These are phyloP conservation scores for Gymnocheta viridis DNA, from an alignment of 2,888 invertebrate genomes.

Conservation along the genomic window DNA sequence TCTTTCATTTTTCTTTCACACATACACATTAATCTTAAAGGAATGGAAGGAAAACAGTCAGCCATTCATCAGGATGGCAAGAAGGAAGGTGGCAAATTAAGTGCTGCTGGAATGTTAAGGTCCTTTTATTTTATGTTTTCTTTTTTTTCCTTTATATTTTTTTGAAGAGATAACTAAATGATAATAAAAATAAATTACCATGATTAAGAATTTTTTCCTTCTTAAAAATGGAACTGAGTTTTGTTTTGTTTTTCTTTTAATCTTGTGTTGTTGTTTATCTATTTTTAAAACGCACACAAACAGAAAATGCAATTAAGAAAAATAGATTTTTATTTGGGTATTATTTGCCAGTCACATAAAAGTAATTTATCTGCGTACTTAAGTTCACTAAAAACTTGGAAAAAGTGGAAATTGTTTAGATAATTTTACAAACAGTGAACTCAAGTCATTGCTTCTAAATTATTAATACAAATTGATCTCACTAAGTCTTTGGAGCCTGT, in stretches of 20 bases:
- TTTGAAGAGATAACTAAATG: constrained; percentile 32
- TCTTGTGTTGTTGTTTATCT: constrained; percentile 4
- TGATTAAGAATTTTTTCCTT: constrained; percentile 34
- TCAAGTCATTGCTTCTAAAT: no score
- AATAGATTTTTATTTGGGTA: not conserved
- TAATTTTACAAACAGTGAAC: no score
- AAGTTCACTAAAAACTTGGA: no score
- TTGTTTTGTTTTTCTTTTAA: not conserved
- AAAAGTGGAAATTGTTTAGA: no score
- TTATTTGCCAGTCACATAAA: not conserved
- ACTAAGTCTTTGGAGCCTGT: no score
- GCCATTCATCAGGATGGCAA: constrained; percentile 41
- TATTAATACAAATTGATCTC: no score
- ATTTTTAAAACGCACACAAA: not conserved
- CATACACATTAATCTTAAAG: constrained; percentile 34
- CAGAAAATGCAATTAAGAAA: not conserved
- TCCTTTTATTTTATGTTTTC: not conserved
- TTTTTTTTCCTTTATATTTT: not conserved
- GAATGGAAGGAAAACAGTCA: constrained; percentile 44
- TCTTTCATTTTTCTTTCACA: constrained; percentile 8
- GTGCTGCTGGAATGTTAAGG: constrained; percentile 53
- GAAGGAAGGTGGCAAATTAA: constrained; percentile 54
- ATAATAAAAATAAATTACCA: constrained; percentile 49
- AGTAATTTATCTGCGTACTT: not conserved
- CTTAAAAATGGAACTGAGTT: not conserved